phyloP scores from a whole-genome alignment of 2,797 vertebrate genomes.

The Dendrocincla fuliginosa region DNA sequence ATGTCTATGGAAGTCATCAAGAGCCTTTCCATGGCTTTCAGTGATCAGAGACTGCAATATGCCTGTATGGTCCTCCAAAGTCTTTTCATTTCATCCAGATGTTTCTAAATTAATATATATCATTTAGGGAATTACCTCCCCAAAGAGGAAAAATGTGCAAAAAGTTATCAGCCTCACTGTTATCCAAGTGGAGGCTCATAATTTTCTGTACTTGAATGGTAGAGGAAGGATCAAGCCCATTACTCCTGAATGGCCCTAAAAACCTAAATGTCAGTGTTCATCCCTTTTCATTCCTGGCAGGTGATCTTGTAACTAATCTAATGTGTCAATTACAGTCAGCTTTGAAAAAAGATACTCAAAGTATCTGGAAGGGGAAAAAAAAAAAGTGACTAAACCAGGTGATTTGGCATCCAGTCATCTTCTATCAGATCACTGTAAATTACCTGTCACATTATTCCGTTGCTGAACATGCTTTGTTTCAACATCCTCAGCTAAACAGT shows the following conservation, averaged over 20 bases:
- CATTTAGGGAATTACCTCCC: background rate
- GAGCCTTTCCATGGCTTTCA: background rate
- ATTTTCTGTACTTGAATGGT: background rate
- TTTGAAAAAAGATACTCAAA: conserved; percentile 9
- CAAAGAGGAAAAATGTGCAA: background rate
- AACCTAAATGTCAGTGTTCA: background rate
- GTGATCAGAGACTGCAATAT: background rate
- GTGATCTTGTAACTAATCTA: conserved; percentile 14
- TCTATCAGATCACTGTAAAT: conserved; percentile 44
- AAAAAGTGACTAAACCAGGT: background rate
- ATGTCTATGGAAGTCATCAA: background rate
- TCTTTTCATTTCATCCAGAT: background rate
- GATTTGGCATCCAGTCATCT: conserved; percentile 52
- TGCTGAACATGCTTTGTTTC: conserved; percentile 33
- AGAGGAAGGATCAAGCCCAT: background rate
- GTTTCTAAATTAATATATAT: background rate
- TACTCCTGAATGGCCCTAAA: background rate
- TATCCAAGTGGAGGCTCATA: background rate
- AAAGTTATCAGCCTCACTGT: background rate
- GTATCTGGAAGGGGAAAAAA: background rate
- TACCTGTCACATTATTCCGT: conserved; percentile 15
- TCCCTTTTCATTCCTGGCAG: background rate
- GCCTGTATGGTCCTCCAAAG: background rate
- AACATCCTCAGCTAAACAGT: conserved; percentile 28
- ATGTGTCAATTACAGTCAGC: conserved; percentile 12